Evolutionary conservation across 2,888 invertebrate species (phyloP).

Genomic region (Ischnus inquisitorius): DNA sequence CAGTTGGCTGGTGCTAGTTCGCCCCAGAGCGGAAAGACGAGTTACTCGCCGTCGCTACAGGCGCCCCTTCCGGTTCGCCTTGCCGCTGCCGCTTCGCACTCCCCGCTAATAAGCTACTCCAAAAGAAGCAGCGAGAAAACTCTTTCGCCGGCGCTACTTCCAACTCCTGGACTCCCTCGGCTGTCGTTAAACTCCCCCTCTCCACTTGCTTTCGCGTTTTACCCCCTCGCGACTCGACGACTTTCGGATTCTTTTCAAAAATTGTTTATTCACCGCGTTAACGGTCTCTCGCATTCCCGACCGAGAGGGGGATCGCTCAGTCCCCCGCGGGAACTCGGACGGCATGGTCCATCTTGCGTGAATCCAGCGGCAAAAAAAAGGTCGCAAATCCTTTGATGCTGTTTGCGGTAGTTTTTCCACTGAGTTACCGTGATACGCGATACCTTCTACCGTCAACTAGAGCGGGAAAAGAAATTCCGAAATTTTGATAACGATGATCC

Average conservation of each 20-base stretch:
- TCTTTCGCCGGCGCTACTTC: conserved; percentile 34
- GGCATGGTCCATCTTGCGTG: not conserved
- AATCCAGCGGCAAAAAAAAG: not conserved
- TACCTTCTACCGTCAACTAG: not conserved
- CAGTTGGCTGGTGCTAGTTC: conserved; percentile 5
- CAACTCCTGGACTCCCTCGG: conserved; percentile 43
- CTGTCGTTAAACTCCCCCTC: conserved; percentile 68
- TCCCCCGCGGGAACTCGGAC: conserved; percentile 18
- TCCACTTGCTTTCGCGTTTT: not conserved
- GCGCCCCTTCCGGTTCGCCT: not conserved
- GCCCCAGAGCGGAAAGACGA: conserved; percentile 13
- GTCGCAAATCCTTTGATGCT: not conserved
- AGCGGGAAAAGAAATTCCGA: not conserved
- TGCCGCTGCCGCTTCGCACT: conserved; percentile 9
- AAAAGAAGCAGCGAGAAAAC: conserved; percentile 44
- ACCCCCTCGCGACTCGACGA: conserved; percentile 22
- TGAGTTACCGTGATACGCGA: not conserved
- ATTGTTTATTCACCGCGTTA: conserved; percentile 53
- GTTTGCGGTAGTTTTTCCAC: not conserved
- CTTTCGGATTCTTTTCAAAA: conserved; percentile 43
- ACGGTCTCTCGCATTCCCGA: conserved; percentile 33
- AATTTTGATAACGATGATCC: not conserved
- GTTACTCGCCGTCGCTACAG: conserved; percentile 5
- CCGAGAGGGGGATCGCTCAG: conserved; percentile 20
- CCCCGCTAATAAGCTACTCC: conserved; percentile 53